phyloP scores from a whole-genome alignment of 1,140 invertebrate species.

The Drosophila asahinai region DNA sequence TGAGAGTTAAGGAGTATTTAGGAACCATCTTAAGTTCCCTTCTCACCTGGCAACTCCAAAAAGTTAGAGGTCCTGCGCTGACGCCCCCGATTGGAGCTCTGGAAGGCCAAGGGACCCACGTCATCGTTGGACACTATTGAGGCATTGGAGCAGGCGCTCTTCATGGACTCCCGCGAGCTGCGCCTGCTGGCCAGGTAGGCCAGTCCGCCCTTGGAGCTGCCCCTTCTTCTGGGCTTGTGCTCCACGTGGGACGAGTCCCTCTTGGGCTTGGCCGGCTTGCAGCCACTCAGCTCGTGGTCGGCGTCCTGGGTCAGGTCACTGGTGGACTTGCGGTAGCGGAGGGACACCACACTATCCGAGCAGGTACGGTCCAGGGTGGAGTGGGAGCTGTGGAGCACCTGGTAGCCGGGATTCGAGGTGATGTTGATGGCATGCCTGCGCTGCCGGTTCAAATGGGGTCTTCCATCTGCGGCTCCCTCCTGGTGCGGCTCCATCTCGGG shows the following conservation, averaged over 20 bases:
- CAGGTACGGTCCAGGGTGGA: conserved; percentile 84
- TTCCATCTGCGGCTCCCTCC: conserved; percentile 2
- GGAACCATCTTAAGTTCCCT: too few species aligned
- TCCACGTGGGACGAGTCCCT: conserved; percentile 41
- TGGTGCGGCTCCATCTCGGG: conserved; percentile 34
- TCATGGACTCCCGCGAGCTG: conserved; percentile 88
- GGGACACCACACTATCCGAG: conserved; percentile 79
- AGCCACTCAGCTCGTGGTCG: conserved; percentile 69
- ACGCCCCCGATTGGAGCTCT: conserved; percentile 89
- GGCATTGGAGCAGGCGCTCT: conserved; percentile 88
- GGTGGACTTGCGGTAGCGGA: conserved; percentile 89
- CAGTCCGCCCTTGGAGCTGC: conserved; percentile 87
- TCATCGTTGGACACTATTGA: conserved; percentile 89
- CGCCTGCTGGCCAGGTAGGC: conserved; percentile 92
- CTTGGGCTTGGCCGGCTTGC: conserved; percentile 63
- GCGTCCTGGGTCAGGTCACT: conserved; percentile 89
- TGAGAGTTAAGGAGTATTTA: too few species aligned
- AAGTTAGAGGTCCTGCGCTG: conserved; percentile 94
- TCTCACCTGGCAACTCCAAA: conserved; percentile 92
- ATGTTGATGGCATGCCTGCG: conserved; percentile 84
- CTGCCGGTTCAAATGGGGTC: conserved; percentile 45
- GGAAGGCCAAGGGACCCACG: conserved; percentile 90
- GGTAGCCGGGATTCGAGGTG: conserved; percentile 84
- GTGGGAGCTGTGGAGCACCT: conserved; percentile 83
- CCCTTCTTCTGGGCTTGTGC: conserved; percentile 75